These are phyloP conservation scores for Oophaga sylvatica DNA, from an alignment of 2,797 vertebrate genomes.

Conservation along the genomic window DNA sequence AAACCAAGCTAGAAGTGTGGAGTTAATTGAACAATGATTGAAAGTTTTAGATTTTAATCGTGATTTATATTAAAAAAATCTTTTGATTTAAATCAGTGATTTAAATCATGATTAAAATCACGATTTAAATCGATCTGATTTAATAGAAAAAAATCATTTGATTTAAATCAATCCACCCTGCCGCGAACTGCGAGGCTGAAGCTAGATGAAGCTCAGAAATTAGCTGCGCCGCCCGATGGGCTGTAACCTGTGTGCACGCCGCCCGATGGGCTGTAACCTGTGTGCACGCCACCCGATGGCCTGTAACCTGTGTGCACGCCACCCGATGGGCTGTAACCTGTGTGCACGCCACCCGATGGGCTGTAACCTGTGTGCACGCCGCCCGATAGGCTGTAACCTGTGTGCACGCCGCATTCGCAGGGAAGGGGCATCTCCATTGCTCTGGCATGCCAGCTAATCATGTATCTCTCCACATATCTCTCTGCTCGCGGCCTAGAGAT, in stretches of 20 bases:
- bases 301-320: too few relatives aligned
- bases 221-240: not conserved
- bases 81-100: too few relatives aligned
- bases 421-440: constrained; percentile 4
- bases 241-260: not conserved
- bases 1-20: too few relatives aligned
- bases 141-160: too few relatives aligned
- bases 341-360: not conserved
- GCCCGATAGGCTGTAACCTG: not conserved
- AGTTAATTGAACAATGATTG: too few relatives aligned
- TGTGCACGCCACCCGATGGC: not conserved
- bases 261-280: not conserved
- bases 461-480: not conserved
- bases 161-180: too few relatives aligned
- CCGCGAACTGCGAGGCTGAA: not conserved
- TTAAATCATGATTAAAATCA: too few relatives aligned
- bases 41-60: too few relatives aligned
- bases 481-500: constrained; percentile 2
- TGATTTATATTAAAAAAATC: too few relatives aligned
- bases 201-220: constrained; percentile 13
- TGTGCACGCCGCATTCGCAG: not conserved
- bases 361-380: too few relatives aligned
- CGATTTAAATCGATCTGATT: too few relatives aligned
- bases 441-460: not conserved
- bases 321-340: not conserved